Conservation (phyloP, 2,113 vertebrate species). For the Ranitomeya variabilis region DNA sequence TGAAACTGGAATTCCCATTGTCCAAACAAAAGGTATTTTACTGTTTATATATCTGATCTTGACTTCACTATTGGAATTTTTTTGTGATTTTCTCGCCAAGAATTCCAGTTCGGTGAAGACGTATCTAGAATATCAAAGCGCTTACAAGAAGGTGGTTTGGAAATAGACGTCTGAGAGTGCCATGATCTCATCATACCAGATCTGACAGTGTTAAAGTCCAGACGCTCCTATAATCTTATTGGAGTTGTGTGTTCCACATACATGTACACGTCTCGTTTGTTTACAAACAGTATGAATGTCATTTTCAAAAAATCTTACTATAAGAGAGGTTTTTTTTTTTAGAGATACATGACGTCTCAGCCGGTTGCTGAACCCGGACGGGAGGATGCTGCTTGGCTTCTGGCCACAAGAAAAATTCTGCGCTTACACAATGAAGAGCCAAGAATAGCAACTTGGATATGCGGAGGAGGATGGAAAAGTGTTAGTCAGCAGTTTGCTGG, state of each 20-base stretch:
- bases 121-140: background rate
- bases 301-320: no score
- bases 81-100: background rate
- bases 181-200: background rate
- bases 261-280: background rate
- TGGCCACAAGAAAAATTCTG: background rate
- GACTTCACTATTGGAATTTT: background rate
- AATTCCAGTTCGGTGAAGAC: background rate
- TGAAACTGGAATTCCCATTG: no score
- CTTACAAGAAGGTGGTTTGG: background rate
- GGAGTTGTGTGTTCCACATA: no score
- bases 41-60: no score
- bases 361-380: background rate
- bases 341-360: background rate
- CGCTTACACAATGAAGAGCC: conserved; percentile 7
- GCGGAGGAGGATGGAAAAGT: conserved; percentile 14
- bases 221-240: background rate
- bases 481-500: background rate
- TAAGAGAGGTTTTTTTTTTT: background rate
- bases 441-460: background rate
- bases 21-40: no score
- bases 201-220: background rate
- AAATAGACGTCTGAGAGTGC: background rate
- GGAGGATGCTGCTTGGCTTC: background rate
- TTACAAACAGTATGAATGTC: background rate